Evolutionary conservation across 2,888 invertebrate genomes (phyloP), one percentile per base, ranked within the genome.

Genomic region (Glaucopsyche alexis): DNA sequence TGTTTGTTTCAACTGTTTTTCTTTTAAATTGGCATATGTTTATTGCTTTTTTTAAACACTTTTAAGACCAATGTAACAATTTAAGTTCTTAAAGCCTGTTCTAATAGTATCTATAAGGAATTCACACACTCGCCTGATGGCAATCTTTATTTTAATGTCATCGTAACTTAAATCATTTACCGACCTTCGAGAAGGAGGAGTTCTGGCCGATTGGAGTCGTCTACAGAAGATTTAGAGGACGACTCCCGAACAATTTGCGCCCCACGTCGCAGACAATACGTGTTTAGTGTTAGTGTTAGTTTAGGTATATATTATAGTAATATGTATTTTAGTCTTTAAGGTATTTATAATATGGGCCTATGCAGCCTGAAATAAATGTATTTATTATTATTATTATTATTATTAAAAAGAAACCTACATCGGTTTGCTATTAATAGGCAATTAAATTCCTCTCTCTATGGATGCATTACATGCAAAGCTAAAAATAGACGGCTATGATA

Each of bases 1-100:
- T 89, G 88, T 88, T 88, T 86, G 83, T 80, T 80, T 80, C 84
- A 80, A 75, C 78, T 79, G 79, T 81, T 84, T 83, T 81, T 76
- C 81, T 78, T 79, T 83, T 82, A 79, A 80, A 80, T 81, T 74
- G 76, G 78, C 78, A 79, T 81, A 83, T 81, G 77, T 79, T 29
- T n/a, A 13, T 55, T 19, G 16, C 55, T 45, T 55, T 13, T 7
- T 16, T 29, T 14, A 8, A 42, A 50, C 6, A 5, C 13, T 42
- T 71, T 52, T 55, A 11, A n/a, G 8, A 45, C 47, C 16, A 19
- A 45, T 42, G 5, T 29, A 19, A 60, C 13, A 29, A 13, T 7
- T 11, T 60, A 29, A 11, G 13, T 29, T 60, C 29, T 38, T 7
- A 29, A 29, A 29, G 2, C 60, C 29, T 60, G 1, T 60, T 60